Conservation (phyloP, 1,140 invertebrate genomes). For the Drosophila saltans region DNA sequence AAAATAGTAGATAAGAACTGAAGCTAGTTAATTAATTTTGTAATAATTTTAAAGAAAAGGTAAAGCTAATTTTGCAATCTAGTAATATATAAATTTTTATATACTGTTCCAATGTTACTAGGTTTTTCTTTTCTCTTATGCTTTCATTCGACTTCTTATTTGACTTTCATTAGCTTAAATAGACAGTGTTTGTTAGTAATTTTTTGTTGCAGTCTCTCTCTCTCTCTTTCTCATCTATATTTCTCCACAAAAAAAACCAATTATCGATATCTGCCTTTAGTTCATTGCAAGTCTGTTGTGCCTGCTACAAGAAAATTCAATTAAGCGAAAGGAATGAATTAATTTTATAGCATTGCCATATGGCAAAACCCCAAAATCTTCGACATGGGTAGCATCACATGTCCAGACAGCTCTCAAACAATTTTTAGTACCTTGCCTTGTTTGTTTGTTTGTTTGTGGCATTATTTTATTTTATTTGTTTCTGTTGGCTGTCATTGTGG, state of each 20-base stretch:
- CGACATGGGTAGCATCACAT: slow-evolving; percentile 1
- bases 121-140: too few species aligned
- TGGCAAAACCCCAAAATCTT: not conserved
- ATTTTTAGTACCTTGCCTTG: slow-evolving; percentile 11
- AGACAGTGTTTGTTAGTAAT: not conserved
- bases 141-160: too few species aligned
- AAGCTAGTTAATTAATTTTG: too few species aligned
- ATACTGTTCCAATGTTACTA: too few species aligned
- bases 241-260: not conserved
- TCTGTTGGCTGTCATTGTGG: not conserved
- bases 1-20: too few species aligned
- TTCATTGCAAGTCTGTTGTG: slow-evolving; percentile 2
- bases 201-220: not conserved
- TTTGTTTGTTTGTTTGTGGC: not conserved
- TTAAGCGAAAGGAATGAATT: slow-evolving; percentile 13
- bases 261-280: slow-evolving; percentile 9
- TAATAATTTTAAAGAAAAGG: too few species aligned
- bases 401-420: slow-evolving; percentile 13
- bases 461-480: slow-evolving; percentile 9
- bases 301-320: slow-evolving; percentile 12
- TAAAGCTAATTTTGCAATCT: too few species aligned
- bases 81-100: too few species aligned
- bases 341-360: slow-evolving; percentile 12
- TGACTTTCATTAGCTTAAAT: too few species aligned
- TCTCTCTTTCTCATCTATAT: not conserved